These are phyloP conservation scores for Melanitta fusca DNA, from an alignment of 2,797 vertebrate species.

Conservation along the genomic window DNA sequence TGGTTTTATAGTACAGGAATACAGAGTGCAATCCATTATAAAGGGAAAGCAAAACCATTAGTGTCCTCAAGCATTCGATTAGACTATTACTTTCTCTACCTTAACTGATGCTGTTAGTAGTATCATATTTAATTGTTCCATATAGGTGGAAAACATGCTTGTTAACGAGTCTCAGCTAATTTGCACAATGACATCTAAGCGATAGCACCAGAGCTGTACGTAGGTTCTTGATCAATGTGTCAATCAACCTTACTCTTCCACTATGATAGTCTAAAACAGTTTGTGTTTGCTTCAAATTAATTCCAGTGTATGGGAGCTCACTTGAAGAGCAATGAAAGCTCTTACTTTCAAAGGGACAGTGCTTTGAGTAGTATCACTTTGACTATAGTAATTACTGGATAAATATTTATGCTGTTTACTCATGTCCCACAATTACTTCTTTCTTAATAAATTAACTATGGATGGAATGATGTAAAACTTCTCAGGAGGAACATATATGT, in stretches of 20 bases:
- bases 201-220: slow-evolving; percentile 4
- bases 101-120: slow-evolving; percentile 82
- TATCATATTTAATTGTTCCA: slow-evolving; percentile 80
- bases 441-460: not conserved
- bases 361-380: not conserved
- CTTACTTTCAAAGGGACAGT: not conserved
- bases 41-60: slow-evolving; percentile 80
- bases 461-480: not conserved
- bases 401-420: not conserved
- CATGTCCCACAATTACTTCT: not conserved
- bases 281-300: not conserved
- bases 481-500: too few relatives aligned
- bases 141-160: slow-evolving; percentile 65
- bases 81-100: slow-evolving; percentile 82
- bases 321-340: not conserved
- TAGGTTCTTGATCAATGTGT: slow-evolving; percentile 5
- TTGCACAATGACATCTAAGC: slow-evolving; percentile 55
- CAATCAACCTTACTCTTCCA: not conserved
- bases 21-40: slow-evolving; percentile 76
- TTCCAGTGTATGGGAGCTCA: not conserved
- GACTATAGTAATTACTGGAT: not conserved
- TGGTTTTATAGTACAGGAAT: slow-evolving; percentile 69
- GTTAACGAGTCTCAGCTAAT: slow-evolving; percentile 76
- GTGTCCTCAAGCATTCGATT: slow-evolving; percentile 78
- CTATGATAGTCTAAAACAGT: not conserved